Evolutionary conservation across 2,113 vertebrate species (phyloP).

Genomic region (Oxyura jamaicensis): DNA sequence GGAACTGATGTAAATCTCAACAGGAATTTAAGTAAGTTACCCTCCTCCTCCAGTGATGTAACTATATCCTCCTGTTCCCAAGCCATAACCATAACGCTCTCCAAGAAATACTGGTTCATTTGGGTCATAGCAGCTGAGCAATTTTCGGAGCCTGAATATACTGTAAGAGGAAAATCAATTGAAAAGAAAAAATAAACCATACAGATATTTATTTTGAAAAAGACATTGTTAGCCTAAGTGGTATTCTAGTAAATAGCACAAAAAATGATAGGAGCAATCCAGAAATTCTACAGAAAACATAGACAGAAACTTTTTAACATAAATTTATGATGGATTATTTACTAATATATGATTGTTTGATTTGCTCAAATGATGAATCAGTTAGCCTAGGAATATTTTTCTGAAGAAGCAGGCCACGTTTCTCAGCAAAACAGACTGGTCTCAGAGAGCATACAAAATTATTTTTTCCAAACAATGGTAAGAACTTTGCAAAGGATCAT

Average conservation of each 20-base stretch:
- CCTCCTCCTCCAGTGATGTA: slow-evolving; percentile 97
- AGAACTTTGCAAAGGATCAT: neutral
- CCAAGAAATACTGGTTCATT: slow-evolving; percentile 88
- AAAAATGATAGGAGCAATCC: neutral
- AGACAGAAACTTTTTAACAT: neutral
- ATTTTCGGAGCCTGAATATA: slow-evolving; percentile 85
- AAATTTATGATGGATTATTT: neutral
- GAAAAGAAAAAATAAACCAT: neutral
- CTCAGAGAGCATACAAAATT: neutral
- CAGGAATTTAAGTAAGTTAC: slow-evolving; percentile 74
- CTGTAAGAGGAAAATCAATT: slow-evolving; percentile 67
- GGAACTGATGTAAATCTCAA: neutral
- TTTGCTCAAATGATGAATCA: neutral
- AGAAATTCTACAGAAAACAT: neutral
- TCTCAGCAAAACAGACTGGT: neutral
- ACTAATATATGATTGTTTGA: neutral
- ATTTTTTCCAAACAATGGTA: neutral
- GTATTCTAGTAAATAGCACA: neutral
- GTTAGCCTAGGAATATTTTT: neutral
- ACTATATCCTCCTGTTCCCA: slow-evolving; percentile 94
- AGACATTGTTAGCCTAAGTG: neutral
- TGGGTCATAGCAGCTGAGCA: slow-evolving; percentile 92
- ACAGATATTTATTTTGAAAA: neutral
- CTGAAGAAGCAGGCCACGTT: neutral
- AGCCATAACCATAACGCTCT: slow-evolving; percentile 93